phyloP scores from a whole-genome alignment of 2,113 vertebrate species.

The Forbesichthys papilliferus region DNA sequence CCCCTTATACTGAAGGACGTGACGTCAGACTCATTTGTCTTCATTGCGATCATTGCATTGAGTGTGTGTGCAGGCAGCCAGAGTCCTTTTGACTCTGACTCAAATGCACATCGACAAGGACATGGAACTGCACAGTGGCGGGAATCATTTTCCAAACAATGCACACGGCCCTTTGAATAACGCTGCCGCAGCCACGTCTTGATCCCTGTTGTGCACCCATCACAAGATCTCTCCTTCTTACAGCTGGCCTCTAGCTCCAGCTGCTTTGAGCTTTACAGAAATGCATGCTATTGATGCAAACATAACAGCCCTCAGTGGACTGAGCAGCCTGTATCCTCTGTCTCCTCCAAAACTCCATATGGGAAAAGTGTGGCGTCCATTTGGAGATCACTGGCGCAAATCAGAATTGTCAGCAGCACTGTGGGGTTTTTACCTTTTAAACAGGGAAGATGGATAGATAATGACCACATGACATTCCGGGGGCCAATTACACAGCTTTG shows the following conservation, averaged over 20 bases:
- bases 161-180: conserved; percentile 36
- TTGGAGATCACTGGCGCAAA: conserved; percentile 70
- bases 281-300: conserved; percentile 52
- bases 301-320: conserved; percentile 34
- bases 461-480: conserved; percentile 75
- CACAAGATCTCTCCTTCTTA: conserved; percentile 30
- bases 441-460: conserved; percentile 76
- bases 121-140: conserved; percentile 38
- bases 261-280: conserved; percentile 48
- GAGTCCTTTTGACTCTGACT: too few relatives aligned
- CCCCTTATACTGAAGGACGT: conserved; percentile 11
- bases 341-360: conserved; percentile 31
- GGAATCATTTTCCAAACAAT: conserved; percentile 30
- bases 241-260: conserved; percentile 13
- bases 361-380: conserved; percentile 56
- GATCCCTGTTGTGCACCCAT: neutral
- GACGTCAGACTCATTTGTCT: conserved; percentile 25
- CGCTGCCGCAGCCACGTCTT: conserved; percentile 10
- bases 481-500: conserved; percentile 80
- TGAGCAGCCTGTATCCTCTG: neutral
- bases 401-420: conserved; percentile 71
- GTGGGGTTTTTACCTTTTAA: conserved; percentile 71
- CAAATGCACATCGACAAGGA: conserved; percentile 37
- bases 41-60: conserved; percentile 7
- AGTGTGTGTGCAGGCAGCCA: conserved; percentile 33